Evolutionary conservation across 92 coral and sea anemone genomes (phyloP), one percentile per base, ranked within the genome.

Genomic region (Paramuricea clavata): DNA sequence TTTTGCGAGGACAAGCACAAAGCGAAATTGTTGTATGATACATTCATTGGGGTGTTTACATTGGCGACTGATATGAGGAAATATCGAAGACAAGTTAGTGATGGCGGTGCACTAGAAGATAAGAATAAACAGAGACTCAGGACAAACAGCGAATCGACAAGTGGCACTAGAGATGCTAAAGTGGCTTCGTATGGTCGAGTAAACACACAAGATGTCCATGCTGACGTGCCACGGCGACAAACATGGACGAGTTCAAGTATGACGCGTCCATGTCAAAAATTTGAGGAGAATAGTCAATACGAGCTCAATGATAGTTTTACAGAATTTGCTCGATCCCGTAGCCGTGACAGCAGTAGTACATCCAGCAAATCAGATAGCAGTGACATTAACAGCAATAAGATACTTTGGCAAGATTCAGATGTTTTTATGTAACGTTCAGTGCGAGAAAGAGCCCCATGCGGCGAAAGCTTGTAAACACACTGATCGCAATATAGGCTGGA

Each of bases 1-100:
- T 21, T 78, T 3, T 78, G 83, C 39, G 69, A 78, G 16, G 44
- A 54, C n/a, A 78, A 78, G 22, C 19, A 34, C 13, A 54, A 78
- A 57, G 69, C 69, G 12, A 78, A 54, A 33, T 3, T 27, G 12
- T 50, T 78, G 15, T 78, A 78, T 13, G 62, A 78, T 8, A 78
- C 83, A 3, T 78, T 78, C 47, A 54, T 57, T 6, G 27, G 54
- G 16, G 49, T 60, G 70, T 78, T 78, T 57, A 30, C 68, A 11
- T 54, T 78, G 47, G 83, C 4, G 1, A 49, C 69, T 19, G 69
- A 78, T 13, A 78, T 52, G 44, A 50, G 28, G 34, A 54, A 60
- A 27, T 44, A 7, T 16, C 27, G 62, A 33, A 30, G 49, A 7
- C 69, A 27, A 8, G 23, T 12, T 1, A 54, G 83, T 17, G 69